Base-by-base conservation (phyloP, 2,797 vertebrate species). In the Syndactyla subalaris region DNA sequence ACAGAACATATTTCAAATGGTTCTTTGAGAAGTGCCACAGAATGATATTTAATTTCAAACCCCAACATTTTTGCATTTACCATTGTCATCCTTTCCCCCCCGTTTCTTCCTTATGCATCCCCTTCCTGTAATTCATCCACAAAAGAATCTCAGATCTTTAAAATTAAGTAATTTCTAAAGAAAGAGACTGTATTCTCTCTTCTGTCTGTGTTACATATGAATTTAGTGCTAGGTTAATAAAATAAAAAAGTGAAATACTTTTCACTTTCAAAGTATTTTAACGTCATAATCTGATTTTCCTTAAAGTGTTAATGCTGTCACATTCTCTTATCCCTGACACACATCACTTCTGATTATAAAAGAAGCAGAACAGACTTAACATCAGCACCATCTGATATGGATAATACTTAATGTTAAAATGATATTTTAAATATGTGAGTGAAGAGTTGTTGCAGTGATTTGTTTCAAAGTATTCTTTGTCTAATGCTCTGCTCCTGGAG, bases 251-350 rank as follows among this genome's bases (percentile, higher is more conserved):
- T 39, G 45, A 80, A 70, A 61, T 27, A 52, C 27, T 45, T 94
- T 88, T 61, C 23, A 51, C 55, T 93, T 95, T 52, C 58, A 78
- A 55, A 91, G 93, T 17, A 72, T 91, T 92, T 95, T 94, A 82
- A 73, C 97, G 92, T 88, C 78, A 77, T 93, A 66, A 92, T 83
- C 66, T 87, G 76, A 68, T 95, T 96, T 96, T 85, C 78, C 89
- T 80, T 82, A 78, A 52, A 85, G 51, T 41, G 67, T 90, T 92
- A 91, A 77, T 84, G 52, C 91, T 94, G 92, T 92, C 81, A 85
- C 63, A 26, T 84, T 93, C 80, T 36, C 24, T 84, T 93, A 80
- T 52, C 70, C 39, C 38, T 62, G 55, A 30, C 41, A 48, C 20
- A 30, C 66, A 57, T 77, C 38, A 55, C 57, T 96, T 85, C 68